Conservation (phyloP, 1,140 invertebrate species). For the Drosophila nigrodunni region DNA sequence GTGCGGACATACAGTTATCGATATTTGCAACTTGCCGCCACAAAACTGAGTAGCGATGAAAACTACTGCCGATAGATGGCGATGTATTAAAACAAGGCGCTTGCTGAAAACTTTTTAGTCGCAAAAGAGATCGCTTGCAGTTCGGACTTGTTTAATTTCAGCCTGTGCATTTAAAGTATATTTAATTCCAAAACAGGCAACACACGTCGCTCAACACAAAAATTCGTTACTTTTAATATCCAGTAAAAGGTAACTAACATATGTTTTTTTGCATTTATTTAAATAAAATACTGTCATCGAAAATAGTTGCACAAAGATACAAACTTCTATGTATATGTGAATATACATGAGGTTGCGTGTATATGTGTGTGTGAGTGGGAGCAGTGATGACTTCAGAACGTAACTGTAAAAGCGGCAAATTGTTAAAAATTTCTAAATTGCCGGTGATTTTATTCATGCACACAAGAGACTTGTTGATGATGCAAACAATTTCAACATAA, state of each 20-base stretch:
- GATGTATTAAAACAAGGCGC: neutral
- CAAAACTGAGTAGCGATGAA: constrained; percentile 11
- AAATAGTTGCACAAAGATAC: neutral
- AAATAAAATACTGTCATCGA: neutral
- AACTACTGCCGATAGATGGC: neutral
- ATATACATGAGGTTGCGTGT: neutral
- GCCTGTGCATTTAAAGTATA: constrained; percentile 76
- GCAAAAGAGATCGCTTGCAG: constrained; percentile 46
- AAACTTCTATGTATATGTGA: neutral
- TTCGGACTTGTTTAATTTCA: constrained; percentile 36
- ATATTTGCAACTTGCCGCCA: neutral
- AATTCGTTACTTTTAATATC: constrained; percentile 31
- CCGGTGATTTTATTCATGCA: constrained; percentile 25
- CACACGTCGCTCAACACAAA: constrained; percentile 26
- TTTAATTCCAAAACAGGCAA: constrained; percentile 73
- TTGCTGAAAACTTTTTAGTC: constrained; percentile 38
- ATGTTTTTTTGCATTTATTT: neutral
- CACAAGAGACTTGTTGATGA: constrained; percentile 48
- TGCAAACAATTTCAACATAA: constrained; percentile 65
- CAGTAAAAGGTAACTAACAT: constrained; percentile 57
- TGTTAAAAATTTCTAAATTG: constrained; percentile 22
- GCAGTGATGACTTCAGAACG: constrained; percentile 7
- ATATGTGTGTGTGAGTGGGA: neutral
- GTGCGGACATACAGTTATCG: neutral
- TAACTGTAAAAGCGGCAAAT: constrained; percentile 10